Percentiles rank a stretch among this genome's conserved stretches.
Conservation (phyloP, 2,113 vertebrate species). For the Hyla sarda region DNA sequence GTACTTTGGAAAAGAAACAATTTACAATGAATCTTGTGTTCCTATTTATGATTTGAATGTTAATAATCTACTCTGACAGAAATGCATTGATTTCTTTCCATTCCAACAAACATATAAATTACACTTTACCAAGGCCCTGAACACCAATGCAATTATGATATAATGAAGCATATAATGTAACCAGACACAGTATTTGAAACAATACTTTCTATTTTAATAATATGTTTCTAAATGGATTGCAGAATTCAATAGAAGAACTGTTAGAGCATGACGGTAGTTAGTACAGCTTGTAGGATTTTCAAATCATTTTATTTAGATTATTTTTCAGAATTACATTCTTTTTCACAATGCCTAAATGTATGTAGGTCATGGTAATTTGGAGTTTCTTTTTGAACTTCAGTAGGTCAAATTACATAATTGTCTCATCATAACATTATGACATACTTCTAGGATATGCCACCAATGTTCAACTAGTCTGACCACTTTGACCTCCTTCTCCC, state of each 20-base stretch:
- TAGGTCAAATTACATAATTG: background rate
- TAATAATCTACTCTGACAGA: constrained; percentile 47
- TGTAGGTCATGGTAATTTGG: background rate
- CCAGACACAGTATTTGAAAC: constrained; percentile 40
- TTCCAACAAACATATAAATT: constrained; percentile 53
- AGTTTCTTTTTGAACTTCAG: background rate
- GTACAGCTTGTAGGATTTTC: constrained; percentile 24
- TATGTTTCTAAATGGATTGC: constrained; percentile 41
- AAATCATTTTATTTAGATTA: background rate
- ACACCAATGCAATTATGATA: constrained; percentile 54
- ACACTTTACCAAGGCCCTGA: constrained; percentile 43
- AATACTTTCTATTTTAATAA: constrained; percentile 45
- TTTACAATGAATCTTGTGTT: constrained; percentile 44
- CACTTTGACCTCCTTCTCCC: no score
- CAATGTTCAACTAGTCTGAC: background rate
- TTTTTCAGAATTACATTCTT: background rate
- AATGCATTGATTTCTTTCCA: constrained; percentile 56
- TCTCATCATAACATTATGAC: background rate
- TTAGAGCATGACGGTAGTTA: constrained; percentile 39
- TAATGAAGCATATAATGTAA: constrained; percentile 55
- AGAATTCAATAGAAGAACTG: constrained; percentile 42
- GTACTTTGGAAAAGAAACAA: constrained; percentile 43
- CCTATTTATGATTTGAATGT: constrained; percentile 50
- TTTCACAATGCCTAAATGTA: background rate
- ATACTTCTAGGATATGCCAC: background rate